Evolutionary conservation across 2,797 vertebrate species (phyloP).

Genomic region (Sciaenops ocellatus): DNA sequence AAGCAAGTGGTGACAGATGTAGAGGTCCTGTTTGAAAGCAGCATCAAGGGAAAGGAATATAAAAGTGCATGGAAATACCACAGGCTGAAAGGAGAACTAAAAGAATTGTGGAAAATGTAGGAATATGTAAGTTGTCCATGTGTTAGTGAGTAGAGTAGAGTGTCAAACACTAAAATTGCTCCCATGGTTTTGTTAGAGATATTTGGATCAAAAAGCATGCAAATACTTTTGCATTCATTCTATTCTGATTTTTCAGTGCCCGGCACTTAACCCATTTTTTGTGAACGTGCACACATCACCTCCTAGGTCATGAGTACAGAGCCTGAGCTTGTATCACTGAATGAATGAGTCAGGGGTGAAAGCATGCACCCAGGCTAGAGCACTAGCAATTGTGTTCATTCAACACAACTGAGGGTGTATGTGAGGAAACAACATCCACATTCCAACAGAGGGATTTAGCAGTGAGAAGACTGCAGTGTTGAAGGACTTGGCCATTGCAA

Average conservation of each 20-base stretch:
- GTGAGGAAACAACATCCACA: slow-evolving; percentile 6
- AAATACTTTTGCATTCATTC: slow-evolving; percentile 15
- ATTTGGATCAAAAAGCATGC: slow-evolving; percentile 29
- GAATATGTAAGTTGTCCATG: slow-evolving; percentile 5
- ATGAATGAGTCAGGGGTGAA: slow-evolving; percentile 18
- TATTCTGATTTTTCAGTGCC: slow-evolving; percentile 31
- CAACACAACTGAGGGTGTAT: background rate
- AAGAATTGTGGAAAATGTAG: slow-evolving; percentile 19
- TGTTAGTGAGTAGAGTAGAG: slow-evolving; percentile 6
- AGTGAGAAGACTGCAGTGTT: slow-evolving; percentile 26
- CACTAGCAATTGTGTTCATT: background rate
- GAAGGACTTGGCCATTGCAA: slow-evolving; percentile 24
- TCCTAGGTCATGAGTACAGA: slow-evolving; percentile 9
- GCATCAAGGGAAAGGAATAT: slow-evolving; percentile 10
- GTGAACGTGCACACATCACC: slow-evolving; percentile 26
- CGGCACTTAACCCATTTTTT: slow-evolving; percentile 20
- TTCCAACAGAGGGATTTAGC: slow-evolving; percentile 11
- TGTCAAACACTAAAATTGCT: slow-evolving; percentile 39
- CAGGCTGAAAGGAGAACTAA: background rate
- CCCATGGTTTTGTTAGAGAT: slow-evolving; percentile 12
- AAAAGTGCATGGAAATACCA: slow-evolving; percentile 13
- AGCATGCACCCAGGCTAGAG: background rate
- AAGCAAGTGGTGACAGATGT: slow-evolving; percentile 23
- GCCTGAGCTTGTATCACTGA: slow-evolving; percentile 13
- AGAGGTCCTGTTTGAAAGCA: slow-evolving; percentile 10